Conservation (phyloP, 2,113 vertebrate genomes). For the Heteronetta atricapilla region DNA sequence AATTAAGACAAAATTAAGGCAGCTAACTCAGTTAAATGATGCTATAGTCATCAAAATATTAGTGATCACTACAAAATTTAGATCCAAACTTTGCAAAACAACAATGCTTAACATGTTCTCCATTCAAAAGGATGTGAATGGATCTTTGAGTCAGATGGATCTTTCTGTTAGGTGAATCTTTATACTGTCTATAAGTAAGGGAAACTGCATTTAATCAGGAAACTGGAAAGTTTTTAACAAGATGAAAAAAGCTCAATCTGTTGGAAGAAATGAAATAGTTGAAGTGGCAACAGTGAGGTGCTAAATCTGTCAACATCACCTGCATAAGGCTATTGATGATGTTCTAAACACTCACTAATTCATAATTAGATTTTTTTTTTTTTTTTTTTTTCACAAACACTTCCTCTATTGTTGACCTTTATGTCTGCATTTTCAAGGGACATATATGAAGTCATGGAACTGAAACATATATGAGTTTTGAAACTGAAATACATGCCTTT, state of each 20-base stretch:
- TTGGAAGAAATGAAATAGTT: neutral
- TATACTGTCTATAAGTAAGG: neutral
- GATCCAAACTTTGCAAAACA: neutral
- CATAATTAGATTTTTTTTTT: neutral
- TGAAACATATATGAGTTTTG: neutral
- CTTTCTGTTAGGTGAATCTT: neutral
- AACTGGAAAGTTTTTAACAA: neutral
- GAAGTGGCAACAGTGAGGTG: neutral
- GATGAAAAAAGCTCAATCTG: neutral
- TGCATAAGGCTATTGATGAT: neutral
- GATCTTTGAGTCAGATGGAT: neutral
- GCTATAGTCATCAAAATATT: neutral
- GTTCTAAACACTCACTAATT: neutral
- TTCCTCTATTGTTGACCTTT: neutral
- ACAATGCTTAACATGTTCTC: neutral
- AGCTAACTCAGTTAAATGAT: neutral
- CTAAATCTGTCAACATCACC: neutral
- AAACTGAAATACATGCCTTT: neutral
- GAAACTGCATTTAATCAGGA: neutral
- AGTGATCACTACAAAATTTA: neutral
- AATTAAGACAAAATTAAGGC: neutral
- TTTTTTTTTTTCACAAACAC: neutral
- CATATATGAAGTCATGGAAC: neutral
- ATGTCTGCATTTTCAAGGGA: neutral
- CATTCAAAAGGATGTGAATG: neutral